Evolutionary conservation across 2,888 invertebrate genomes (phyloP), one percentile per base, ranked within the genome.

Genomic region (Microctonus hyperodae): DNA sequence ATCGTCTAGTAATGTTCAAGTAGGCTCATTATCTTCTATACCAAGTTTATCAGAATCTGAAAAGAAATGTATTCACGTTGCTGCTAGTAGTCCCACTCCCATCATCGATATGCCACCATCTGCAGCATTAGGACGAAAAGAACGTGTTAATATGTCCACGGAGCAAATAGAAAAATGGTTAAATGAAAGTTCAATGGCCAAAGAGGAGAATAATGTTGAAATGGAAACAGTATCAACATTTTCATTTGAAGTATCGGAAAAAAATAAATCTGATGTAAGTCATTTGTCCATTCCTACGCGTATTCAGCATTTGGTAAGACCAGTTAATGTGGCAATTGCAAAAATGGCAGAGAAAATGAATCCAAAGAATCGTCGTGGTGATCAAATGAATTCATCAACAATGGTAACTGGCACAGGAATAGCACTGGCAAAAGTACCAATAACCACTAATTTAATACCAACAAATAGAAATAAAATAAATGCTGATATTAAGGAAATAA

Each of bases 161-260:
- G 90, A 90, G 75, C 89, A 90, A 79, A 90, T 90, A 51, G 90
- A 90, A 72, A 89, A 90, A 74, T 90, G 90, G 90, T 73, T 88
- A 6, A 86, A 86, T 65, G 88, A 88, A 72, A 87, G 87, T 72
- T 87, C 86, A 1, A 82, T 86, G 10, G 87, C 87, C 66, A 87
- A 86, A 28, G 82, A 83, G 64, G 78, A 78, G 11, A 80, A 80
- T 65, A 83, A 83, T 60, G 72, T 79, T 1, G 83, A 83, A 57
- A 76, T 78, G 74, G 83, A 83, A 10, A 77, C 73, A 7, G 75
- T 79, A 2, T 67, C 76, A 0, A 75, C 69, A 44, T 83, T 77
- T 69, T 77, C 78, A 35, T 81, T 75, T 48, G 80, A 79, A 4
- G 28, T 62, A 1, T 58, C 67, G 2, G 76, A 74, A 22, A 80